Conservation (phyloP, 2,888 invertebrate species). For the Tetropium fuscum region DNA sequence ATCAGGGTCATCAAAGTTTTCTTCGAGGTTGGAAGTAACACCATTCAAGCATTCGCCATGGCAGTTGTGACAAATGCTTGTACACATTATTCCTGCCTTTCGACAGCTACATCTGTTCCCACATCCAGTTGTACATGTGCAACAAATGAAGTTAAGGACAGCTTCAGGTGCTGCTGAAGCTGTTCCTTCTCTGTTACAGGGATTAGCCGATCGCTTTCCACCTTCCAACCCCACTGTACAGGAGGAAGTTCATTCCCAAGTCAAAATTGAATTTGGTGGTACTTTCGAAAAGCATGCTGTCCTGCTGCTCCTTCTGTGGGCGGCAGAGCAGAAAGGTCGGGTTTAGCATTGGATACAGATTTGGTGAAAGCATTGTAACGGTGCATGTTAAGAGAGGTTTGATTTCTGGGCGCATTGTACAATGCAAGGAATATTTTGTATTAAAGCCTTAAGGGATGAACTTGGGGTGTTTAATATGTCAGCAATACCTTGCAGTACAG, state of each 20-base stretch:
- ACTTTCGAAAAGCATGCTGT: not conserved
- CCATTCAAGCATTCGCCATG: not conserved
- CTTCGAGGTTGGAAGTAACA: not conserved
- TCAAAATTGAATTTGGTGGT: not conserved
- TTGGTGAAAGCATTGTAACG: slow-evolving; percentile 2
- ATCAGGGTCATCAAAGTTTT: slow-evolving; percentile 1
- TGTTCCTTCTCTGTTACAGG: not conserved
- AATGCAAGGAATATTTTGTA: slow-evolving; percentile 1
- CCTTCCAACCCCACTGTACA: slow-evolving; percentile 3
- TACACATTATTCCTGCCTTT: slow-evolving; percentile 1
- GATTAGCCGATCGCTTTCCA: slow-evolving; percentile 2
- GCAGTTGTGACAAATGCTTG: not conserved
- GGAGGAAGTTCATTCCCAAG: slow-evolving; percentile 2
- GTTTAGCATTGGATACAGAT: slow-evolving; percentile 3
- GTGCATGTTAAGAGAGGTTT: slow-evolving; percentile 1
- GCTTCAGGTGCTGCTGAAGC: not conserved
- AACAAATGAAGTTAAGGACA: slow-evolving; percentile 1
- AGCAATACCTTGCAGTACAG: not conserved
- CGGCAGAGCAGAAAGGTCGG: not conserved
- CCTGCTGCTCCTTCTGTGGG: slow-evolving; percentile 1
- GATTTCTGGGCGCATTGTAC: not conserved
- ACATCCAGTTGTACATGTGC: slow-evolving; percentile 1
- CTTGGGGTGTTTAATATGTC: slow-evolving; percentile 8
- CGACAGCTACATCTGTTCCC: slow-evolving; percentile 1
- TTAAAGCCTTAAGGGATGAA: slow-evolving; percentile 9